A percentile compares a stretch with the other conserved stretches of the same genome.
Evolutionary conservation across 2,113 vertebrate genomes (phyloP).

Genomic region (Platichthys stellatus): DNA sequence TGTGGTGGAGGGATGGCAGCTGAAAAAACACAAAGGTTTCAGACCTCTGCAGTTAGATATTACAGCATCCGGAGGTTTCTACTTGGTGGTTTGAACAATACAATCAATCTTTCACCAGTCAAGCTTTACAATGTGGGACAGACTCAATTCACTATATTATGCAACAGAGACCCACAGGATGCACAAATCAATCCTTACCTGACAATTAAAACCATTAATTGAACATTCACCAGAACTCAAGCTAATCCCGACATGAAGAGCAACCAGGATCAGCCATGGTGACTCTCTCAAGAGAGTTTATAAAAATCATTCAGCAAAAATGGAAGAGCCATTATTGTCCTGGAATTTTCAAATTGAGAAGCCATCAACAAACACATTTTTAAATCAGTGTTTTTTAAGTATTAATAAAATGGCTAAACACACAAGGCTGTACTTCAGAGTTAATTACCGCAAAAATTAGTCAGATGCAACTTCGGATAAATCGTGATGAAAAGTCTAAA

Average conservation of each 20-base stretch:
- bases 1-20: not conserved
- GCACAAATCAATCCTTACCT: not conserved
- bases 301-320: not conserved
- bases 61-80: not conserved
- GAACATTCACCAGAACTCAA: not conserved
- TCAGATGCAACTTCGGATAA: not conserved
- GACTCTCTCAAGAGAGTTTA: not conserved
- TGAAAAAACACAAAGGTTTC: slow-evolving; percentile 9
- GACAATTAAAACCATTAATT: not conserved
- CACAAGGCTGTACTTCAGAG: not conserved
- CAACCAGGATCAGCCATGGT: not conserved
- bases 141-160: not conserved
- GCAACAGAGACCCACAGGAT: no score
- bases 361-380: not conserved
- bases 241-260: not conserved
- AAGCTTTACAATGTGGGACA: not conserved
- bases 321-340: not conserved
- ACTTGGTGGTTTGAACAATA: not conserved
- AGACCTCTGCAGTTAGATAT: not conserved
- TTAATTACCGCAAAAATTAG: not conserved
- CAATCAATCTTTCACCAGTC: slow-evolving; percentile 1
- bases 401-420: not conserved
- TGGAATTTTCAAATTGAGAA: not conserved
- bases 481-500: not conserved
- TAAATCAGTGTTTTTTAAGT: not conserved